Evolutionary conservation across 1,140 invertebrate species (phyloP), one percentile per base, ranked within the genome.

Genomic region (Drosophila nannoptera): DNA sequence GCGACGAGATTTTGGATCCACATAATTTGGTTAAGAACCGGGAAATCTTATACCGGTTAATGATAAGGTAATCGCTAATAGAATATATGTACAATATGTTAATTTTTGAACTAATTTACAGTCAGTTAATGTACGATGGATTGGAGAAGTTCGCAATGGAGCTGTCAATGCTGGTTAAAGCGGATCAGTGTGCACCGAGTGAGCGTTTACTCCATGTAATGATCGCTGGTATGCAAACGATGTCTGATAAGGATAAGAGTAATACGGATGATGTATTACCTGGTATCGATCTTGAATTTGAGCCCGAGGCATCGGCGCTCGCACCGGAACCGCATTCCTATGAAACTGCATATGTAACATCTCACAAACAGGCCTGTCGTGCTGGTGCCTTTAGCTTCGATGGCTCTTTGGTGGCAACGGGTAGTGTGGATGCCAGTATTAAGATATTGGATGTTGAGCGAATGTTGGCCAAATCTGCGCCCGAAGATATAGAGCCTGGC

Each of bases 311-410:
- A 0, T 93, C 93, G 4, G 93, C 95, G 0, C 92, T 96, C 38
- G 97, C 98, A 0, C 97, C 98, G 0, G 97, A 98, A 88, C 97
- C 97, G 29, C 96, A 97, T 0, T 93, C 96, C 9, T 99, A 99
- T 90, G 98, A 99, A 91, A 99, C 98, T 0, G 98, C 97, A 3
- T 99, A 99, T 90, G 97, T 99, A 0, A 99, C 98, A 5, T 97
- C 97, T 4, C 98, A 99, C 89, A 99, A 99, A 91, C 97, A 96
- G 64, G 94, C 97, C 63, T 99, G 98, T 83, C 91, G 98, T 60
- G 95, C 97, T 1, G 98, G 97, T 11, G 97, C 97, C 31, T 99
- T 99, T 88, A 98, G 97, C 72, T 90, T 92, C 7, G 97, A 98
- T 91, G 98, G 98, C 0, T 95, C 98, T 76, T 90, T 99, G 0